Percentiles rank a stretch among this genome's conserved stretches.
Conservation (phyloP, 35 echinoderm and acorn worm genomes). For the Heliocidaris erythrogramma region DNA sequence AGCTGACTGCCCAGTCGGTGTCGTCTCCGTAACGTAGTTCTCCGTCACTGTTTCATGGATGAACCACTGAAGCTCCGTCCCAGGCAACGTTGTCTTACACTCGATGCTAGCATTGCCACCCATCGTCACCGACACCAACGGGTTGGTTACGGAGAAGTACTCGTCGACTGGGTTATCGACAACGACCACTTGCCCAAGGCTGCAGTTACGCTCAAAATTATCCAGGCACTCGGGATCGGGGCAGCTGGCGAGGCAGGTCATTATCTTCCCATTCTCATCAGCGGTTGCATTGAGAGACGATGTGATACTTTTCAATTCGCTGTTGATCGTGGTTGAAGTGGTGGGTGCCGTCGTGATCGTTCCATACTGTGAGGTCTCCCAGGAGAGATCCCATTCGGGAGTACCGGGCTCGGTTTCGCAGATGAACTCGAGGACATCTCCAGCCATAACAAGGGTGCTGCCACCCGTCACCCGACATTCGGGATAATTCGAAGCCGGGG, state of each 20-base stretch:
- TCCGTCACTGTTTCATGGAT: slow-evolving; percentile 4
- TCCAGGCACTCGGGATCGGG: slow-evolving; percentile 2
- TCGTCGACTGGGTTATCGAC: neutral
- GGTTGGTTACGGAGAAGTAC: neutral
- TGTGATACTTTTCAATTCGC: neutral
- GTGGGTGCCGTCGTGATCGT: neutral
- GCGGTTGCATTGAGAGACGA: slow-evolving; percentile 13
- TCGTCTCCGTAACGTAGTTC: neutral
- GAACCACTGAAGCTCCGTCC: neutral
- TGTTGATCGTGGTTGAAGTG: neutral
- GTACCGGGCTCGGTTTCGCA: neutral
- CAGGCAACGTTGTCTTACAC: neutral
- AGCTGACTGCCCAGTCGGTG: neutral
- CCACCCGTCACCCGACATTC: neutral
- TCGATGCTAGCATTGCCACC: neutral
- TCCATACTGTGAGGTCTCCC: neutral
- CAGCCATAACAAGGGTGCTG: neutral
- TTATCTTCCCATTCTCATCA: slow-evolving; percentile 9
- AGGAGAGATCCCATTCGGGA: slow-evolving; percentile 19
- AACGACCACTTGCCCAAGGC: neutral
- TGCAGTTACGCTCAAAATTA: neutral
- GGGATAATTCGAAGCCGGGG: neutral
- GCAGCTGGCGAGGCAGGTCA: neutral
- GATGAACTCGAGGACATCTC: neutral
- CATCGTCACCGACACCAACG: neutral